Evolutionary conservation across 2,888 invertebrate species (phyloP), one percentile per base, ranked within the genome.

Genomic region (Muscina levida): DNA sequence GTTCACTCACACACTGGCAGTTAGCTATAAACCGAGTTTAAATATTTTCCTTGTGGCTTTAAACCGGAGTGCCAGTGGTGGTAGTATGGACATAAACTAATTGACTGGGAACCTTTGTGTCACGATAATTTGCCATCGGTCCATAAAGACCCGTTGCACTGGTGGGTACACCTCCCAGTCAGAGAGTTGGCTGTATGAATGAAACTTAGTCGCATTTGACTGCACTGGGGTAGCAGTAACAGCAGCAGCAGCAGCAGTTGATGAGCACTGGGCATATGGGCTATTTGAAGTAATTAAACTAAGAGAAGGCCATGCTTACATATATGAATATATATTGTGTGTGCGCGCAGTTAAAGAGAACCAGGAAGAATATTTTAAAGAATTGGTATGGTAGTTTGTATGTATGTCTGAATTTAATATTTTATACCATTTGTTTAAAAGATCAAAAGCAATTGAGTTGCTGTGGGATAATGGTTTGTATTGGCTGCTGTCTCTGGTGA

Each of bases 41-140:
- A 77, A 81, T 72, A 75, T 77, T 62, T 77, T 72, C 77, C 77
- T 77, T 81, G 77, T 68, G 62, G 62, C 42, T 62, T 75, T 72
- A 77, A 75, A 77, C 46, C 68, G 71, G 51, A 77, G 62, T n/a
- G n/a, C n/a, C n/a, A n/a, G n/a, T n/a, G n/a, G n/a, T n/a, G n/a
- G n/a, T 8, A 31, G 31, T 62, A 68, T 74, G 81, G 77, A 75
- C 72, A 75, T 81, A 81, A 81, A 81, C 81, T 81, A 81, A 81
- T 81, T 81, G 81, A 72, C 74, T 81, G 81, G 74, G 81, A 81
- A 81, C 48, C 68, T 77, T 68, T 70, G 57, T 68, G 42, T 51
- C 22, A 51, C 37, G 46, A 53, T 17, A 65, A 65, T 31, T 59
- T 31, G 31, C 31, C 31, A 31, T 31, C 3, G 31, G 3, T 31